Evolutionary conservation across 2,888 invertebrate genomes (phyloP).

Genomic region (Cataglyphis rosenhaueri): DNA sequence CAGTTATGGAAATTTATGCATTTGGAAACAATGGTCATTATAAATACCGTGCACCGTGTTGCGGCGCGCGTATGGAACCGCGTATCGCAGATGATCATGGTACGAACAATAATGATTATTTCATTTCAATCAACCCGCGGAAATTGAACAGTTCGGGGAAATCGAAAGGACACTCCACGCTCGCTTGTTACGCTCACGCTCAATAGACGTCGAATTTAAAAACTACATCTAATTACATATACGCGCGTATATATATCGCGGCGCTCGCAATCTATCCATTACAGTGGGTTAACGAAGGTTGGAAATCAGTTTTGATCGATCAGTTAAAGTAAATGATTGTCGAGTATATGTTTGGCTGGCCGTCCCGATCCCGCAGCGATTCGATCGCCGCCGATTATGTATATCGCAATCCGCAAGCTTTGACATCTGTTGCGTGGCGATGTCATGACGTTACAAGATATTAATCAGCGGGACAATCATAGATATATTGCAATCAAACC

Average conservation of each 20-base stretch:
- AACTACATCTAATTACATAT: conserved; percentile 43
- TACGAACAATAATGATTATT: conserved; percentile 69
- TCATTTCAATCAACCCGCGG: conserved; percentile 62
- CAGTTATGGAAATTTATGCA: conserved; percentile 68
- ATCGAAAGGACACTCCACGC: conserved; percentile 22
- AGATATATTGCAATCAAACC: not conserved
- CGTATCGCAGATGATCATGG: conserved; percentile 52
- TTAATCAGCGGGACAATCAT: conserved; percentile 25
- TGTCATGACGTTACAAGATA: conserved; percentile 27
- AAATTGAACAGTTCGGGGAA: conserved; percentile 64
- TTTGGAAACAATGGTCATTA: conserved; percentile 52
- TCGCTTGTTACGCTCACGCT: conserved; percentile 20
- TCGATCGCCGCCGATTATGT: conserved; percentile 33
- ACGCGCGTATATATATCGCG: not conserved
- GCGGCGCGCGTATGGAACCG: conserved; percentile 34
- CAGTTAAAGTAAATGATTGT: conserved; percentile 49
- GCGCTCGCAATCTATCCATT: conserved; percentile 41
- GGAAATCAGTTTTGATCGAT: conserved; percentile 50
- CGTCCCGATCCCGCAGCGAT: conserved; percentile 22
- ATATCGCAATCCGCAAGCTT: conserved; percentile 34
- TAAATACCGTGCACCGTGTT: conserved; percentile 32
- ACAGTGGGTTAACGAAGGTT: conserved; percentile 45
- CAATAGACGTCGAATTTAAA: conserved; percentile 42
- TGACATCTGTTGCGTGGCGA: conserved; percentile 42
- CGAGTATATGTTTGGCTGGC: conserved; percentile 22